Conservation (phyloP, 2,113 vertebrate genomes). For the Alethe castanea region DNA sequence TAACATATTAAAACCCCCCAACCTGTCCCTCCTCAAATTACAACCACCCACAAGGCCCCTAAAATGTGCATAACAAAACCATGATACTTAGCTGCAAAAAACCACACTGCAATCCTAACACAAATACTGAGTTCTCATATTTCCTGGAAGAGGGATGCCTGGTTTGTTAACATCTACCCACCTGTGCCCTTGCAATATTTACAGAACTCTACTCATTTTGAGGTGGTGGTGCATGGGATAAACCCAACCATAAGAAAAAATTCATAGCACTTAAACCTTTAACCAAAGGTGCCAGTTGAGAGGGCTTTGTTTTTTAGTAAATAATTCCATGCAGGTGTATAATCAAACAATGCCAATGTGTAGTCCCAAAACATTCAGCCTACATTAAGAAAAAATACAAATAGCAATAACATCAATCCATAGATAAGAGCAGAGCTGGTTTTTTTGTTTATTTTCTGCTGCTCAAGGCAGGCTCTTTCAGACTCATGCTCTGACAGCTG, state of each 20-base stretch:
- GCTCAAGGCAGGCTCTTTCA: background rate
- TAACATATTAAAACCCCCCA: background rate
- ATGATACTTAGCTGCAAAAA: background rate
- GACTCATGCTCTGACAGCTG: background rate
- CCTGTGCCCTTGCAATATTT: background rate
- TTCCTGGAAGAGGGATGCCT: background rate
- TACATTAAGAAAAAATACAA: background rate
- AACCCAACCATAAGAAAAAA: background rate
- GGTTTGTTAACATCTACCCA: background rate
- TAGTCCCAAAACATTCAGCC: background rate
- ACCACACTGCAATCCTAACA: background rate
- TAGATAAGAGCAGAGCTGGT: background rate
- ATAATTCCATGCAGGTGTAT: background rate
- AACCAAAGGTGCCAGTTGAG: background rate
- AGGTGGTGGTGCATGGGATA: background rate
- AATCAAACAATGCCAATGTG: background rate
- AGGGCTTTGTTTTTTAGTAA: background rate
- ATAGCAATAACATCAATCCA: background rate
- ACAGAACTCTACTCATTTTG: background rate
- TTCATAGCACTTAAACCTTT: background rate
- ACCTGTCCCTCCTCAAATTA: background rate
- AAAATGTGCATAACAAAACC: background rate
- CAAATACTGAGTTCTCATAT: fast-evolving
- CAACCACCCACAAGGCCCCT: background rate
- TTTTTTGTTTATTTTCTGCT: background rate